Percentiles rank a stretch among this genome's conserved stretches.
These are phyloP conservation scores for Trissolcus basalis DNA, from an alignment of 1,140 invertebrate species.

Conservation along the genomic window DNA sequence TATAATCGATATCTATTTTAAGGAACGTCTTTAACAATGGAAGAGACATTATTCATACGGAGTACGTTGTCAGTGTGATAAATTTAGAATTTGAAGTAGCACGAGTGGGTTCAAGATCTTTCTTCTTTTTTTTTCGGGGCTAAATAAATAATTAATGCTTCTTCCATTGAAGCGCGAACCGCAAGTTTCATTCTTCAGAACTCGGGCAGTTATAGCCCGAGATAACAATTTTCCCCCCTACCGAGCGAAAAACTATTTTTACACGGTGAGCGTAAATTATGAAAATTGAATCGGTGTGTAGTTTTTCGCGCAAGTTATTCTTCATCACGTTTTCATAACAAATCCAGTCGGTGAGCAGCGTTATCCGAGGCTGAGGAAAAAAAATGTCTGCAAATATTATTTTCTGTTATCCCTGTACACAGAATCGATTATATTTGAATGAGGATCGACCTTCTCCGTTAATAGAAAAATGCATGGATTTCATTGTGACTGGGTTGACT, in stretches of 20 bases:
- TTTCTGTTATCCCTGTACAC: neutral
- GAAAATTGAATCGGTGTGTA: too few species aligned
- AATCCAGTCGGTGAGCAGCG: too few species aligned
- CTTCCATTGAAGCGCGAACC: constrained; percentile 1
- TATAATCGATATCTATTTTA: constrained; percentile 49
- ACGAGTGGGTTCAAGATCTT: too few species aligned
- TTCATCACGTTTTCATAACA: too few species aligned
- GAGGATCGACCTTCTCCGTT: constrained; percentile 42
- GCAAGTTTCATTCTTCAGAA: too few species aligned
- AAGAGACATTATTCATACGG: constrained; percentile 24
- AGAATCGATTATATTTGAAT: constrained; percentile 46
- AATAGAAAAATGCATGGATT: constrained; percentile 31
- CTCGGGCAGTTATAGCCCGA: too few species aligned
- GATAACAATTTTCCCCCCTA: too few species aligned
- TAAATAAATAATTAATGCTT: constrained; percentile 10
- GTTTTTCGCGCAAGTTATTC: too few species aligned
- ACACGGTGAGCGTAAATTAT: too few species aligned
- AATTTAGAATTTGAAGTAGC: constrained; percentile 25
- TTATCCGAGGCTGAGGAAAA: too few species aligned
- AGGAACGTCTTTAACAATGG: constrained; percentile 37
- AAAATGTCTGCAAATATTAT: too few species aligned
- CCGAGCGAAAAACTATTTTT: too few species aligned
- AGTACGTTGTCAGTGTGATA: constrained; percentile 11
- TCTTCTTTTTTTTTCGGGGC: neutral
- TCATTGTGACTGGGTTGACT: constrained; percentile 30